Conservation (phyloP, 2,888 invertebrate species). For the Chydorus sphaericus region DNA sequence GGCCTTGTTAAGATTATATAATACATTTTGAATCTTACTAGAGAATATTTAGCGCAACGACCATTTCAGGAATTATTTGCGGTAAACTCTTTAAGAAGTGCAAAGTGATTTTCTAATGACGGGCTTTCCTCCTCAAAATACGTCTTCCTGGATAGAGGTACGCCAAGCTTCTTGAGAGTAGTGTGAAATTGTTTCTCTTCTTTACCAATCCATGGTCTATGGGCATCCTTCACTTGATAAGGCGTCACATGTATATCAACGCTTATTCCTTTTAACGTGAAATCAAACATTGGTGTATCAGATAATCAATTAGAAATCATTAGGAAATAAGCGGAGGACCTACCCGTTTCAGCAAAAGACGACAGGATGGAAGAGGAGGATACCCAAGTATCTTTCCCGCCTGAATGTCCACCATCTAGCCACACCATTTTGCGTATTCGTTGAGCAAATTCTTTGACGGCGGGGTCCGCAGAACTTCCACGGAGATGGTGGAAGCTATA, state of each 20-base stretch:
- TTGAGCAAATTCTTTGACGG: slow-evolving; percentile 36
- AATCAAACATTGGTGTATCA: not conserved
- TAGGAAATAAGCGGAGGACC: slow-evolving; percentile 21
- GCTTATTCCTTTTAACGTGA: slow-evolving; percentile 41
- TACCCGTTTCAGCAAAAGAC: slow-evolving; percentile 54
- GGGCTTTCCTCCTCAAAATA: slow-evolving; percentile 43
- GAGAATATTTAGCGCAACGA: too few species aligned
- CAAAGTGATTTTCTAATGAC: slow-evolving; percentile 59
- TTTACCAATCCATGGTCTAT: slow-evolving; percentile 66
- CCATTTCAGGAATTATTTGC: too few species aligned
- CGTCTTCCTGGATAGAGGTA: slow-evolving; percentile 43
- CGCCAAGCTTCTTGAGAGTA: slow-evolving; percentile 47
- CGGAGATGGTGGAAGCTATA: slow-evolving; percentile 41
- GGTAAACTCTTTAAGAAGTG: slow-evolving; percentile 50
- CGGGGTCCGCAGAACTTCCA: too few species aligned
- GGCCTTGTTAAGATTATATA: too few species aligned
- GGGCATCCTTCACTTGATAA: slow-evolving; percentile 69
- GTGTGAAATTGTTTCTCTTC: slow-evolving; percentile 65
- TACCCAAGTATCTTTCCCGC: slow-evolving; percentile 75
- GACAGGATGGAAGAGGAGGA: slow-evolving; percentile 56
- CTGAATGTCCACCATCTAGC: slow-evolving; percentile 85
- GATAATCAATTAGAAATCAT: not conserved
- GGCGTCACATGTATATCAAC: slow-evolving; percentile 72
- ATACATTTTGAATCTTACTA: too few species aligned
- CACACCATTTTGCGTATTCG: slow-evolving; percentile 65